Evolutionary conservation across 2,797 vertebrate species (phyloP), one percentile per base, ranked within the genome.

Genomic region (Momotus momota): DNA sequence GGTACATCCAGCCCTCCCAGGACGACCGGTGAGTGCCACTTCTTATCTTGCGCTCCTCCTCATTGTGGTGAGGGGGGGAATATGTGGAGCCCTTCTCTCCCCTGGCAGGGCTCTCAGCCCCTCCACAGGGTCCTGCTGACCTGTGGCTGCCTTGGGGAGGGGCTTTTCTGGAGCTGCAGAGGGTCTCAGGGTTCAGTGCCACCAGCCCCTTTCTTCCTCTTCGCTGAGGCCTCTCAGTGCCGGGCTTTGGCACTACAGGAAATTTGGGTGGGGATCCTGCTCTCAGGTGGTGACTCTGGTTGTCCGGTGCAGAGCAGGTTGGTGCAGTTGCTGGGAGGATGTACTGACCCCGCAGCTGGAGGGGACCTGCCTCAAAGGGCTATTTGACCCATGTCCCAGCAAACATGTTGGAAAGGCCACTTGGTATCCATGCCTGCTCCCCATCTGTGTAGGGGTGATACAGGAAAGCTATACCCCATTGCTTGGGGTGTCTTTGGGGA

Each of bases 11-110:
- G 46, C 99, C 99, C 10, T 96, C 98, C 88, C 99, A 98, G 70
- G 99, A 99, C 1, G 99, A 99, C 98, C 98, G 99, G 99, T 99
- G 98, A 46, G 98, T 98, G 65, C 48, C 7, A 16, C 43, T 81
- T 48, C 57, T 20, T 48, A 46, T 48, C 65, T 84, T 79, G 51
- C 33, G 73, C 43, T 72, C 62, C 25, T 40, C 18, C 18, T 20
- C 4, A 8, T 71, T 57, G 52, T 67, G 29, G 18, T 35, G 49
- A 69, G 70, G 8, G 3, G 5, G 5, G 4, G 18, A 2, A 10
- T 1, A 3, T 18, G 11, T 77, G 40, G 21, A 45, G 33, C 7
- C 26, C 9, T n/a, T 51, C 29, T 87, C 35, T 90, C 5, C n/a
- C 38, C 26, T 45, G 62, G 41, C 13, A 38, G 48, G 27, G 49